Base-by-base conservation (phyloP, 2,888 invertebrate species). In the Vandiemenella viatica region DNA sequence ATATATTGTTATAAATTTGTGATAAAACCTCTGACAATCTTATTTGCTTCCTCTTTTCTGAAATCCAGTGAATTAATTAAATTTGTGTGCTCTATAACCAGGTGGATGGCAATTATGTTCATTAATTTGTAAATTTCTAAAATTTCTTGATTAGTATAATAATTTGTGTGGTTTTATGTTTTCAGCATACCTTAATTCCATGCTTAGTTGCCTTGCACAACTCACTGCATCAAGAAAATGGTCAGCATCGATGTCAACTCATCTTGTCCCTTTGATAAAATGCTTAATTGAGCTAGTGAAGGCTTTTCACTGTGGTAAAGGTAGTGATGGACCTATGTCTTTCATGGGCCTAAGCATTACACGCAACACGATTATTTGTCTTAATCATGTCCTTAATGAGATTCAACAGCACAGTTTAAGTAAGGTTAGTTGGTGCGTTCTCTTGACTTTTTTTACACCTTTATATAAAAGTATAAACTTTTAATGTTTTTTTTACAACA, bases 261-360 rank as follows among this genome's bases (percentile, higher is more conserved):
- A 10, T 4, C 2, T 32, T 32, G 32, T 10, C 6, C 49, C 49
- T 21, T 37, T 50, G 23, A 46, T 47, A 10, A n/a, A 32, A 1
- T 45, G 49, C 21, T 59, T 73, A 8, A 68, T 68, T 50, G 72
- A 74, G 56, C 58, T 75, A 7, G 63, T 74, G 6, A 63, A 66
- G 15, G 70, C 73, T 1, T 75, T 75, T 58, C 72, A 74, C 55
- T 65, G 64, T 49, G 67, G 46, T 8, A 49, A 50, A 37, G 65
- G 70, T n/a, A 71, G 71, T 1, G 21, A 13, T 13, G n/a, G 42
- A 20, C 62, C 67, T 1, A 63, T 67, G 37, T 73, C 73, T 37
- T 69, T 73, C 37, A 74, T 75, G 75, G 75, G 74, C 1, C 58
- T 74, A 7, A 72, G 71, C 23, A 72, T 75, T 53, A 74, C 73